Evolutionary conservation across 2,888 invertebrate genomes (phyloP).

Genomic region (Chloromyia formosa): DNA sequence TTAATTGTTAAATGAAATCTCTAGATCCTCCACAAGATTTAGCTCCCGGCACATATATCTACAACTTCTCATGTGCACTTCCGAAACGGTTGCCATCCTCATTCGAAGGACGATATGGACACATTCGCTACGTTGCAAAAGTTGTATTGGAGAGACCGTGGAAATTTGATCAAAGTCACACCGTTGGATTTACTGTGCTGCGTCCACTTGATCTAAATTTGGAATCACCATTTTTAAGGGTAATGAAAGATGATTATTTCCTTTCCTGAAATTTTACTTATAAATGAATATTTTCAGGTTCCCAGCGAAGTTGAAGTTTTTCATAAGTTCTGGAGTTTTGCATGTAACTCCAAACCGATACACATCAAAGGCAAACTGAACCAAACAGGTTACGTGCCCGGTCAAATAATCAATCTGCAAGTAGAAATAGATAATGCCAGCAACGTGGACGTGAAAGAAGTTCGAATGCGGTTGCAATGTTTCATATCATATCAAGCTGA

Average conservation of each 20-base stretch:
- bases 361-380: constrained; percentile 74
- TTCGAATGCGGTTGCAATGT: constrained; percentile 74
- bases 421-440: constrained; percentile 80
- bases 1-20: constrained; percentile 16
- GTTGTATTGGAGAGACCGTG: constrained; percentile 82
- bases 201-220: constrained; percentile 84
- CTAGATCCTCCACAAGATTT: constrained; percentile 75
- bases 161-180: constrained; percentile 84
- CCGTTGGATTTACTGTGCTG: constrained; percentile 82
- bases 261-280: not conserved
- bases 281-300: constrained; percentile 64
- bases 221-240: constrained; percentile 74
- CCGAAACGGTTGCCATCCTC: constrained; percentile 79
- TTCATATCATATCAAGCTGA: constrained; percentile 74
- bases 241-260: constrained; percentile 45
- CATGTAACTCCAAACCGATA: constrained; percentile 78
- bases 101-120: constrained; percentile 78
- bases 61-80: constrained; percentile 79
- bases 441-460: constrained; percentile 71
- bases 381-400: constrained; percentile 78
- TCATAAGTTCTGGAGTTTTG: constrained; percentile 81
- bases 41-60: constrained; percentile 74
- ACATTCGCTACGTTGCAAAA: constrained; percentile 82
- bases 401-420: constrained; percentile 76
- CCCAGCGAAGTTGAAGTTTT: constrained; percentile 74